Evolutionary conservation across 2,888 invertebrate genomes (phyloP).

Genomic region (Strigamia maritima): DNA sequence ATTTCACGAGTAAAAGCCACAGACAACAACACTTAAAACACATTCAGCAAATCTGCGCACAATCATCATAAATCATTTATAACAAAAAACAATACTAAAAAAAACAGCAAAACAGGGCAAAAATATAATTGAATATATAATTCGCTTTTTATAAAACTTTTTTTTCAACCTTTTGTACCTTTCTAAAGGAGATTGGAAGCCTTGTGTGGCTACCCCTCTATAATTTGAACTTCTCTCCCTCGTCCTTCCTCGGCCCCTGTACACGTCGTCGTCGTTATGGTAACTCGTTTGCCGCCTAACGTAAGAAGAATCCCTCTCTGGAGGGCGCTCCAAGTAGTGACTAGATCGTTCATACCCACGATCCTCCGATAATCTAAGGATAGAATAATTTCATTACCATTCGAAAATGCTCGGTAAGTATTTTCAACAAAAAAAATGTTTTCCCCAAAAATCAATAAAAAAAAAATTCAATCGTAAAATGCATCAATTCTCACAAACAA

Average conservation of each 20-base stretch:
- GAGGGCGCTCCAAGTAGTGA: slow-evolving; percentile 58
- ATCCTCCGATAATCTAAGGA: slow-evolving; percentile 54
- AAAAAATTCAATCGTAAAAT: not conserved
- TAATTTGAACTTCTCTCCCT: slow-evolving; percentile 44
- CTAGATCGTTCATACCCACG: slow-evolving; percentile 58
- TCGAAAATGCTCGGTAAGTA: not conserved
- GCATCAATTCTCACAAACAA: not conserved
- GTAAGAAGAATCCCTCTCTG: slow-evolving; percentile 46
- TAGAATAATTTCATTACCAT: slow-evolving; percentile 20
- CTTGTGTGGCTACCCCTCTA: slow-evolving; percentile 40
- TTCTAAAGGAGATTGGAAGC: slow-evolving; percentile 40
- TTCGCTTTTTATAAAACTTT: not conserved
- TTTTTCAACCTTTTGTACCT: slow-evolving; percentile 35
- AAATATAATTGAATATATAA: not conserved
- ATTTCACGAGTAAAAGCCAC: slow-evolving; percentile 12
- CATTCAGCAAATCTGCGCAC: not conserved
- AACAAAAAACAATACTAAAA: not conserved
- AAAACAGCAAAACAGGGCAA: not conserved
- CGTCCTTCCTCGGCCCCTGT: slow-evolving; percentile 44
- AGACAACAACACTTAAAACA: not conserved
- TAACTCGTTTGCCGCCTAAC: slow-evolving; percentile 45
- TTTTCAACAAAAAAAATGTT: not conserved
- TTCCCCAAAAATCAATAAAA: not conserved
- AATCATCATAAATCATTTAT: not conserved
- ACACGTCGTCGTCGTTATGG: slow-evolving; percentile 45